Base-by-base conservation (phyloP, 2,797 vertebrate species). In the Leptodactylus fallax region DNA sequence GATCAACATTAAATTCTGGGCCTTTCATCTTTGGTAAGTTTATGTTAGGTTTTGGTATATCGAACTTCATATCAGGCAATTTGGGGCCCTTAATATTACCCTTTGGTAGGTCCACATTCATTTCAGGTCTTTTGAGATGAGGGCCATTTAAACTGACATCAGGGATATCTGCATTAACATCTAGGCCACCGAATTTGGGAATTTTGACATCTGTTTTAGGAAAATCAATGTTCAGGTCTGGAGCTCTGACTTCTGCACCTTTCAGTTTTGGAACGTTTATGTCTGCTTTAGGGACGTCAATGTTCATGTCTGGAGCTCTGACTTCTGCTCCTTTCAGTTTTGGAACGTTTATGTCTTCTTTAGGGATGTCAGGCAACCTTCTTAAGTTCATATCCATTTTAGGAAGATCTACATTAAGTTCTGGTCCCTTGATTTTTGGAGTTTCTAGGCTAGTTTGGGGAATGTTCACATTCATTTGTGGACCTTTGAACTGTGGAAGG, bases 351-450 rank as follows among this genome's bases (percentile, higher is more conserved):
- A 89, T 1, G 47, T 86, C 58, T 56, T 72, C 84, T 17, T 71
- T 79, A 13, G 88, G 88, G 14, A 83, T 60, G n/a, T 76, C 79
- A 77, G 69, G 55, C 0, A 88, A 17, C 11, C 81, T 81, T 47
- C 65, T 58, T 6, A 17, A 2, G 0, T 76, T 63, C 8, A 88
- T 10, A 49, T 81, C 69, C 60, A 51, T 61, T 36, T 88, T 69
- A 17, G 87, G 87, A 27, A 89, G 69, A 25, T 83, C 60, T 21
- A 83, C 79, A 78, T 83, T 87, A 3, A 87, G 1, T 19, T 87
- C 72, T 25, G 81, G 81, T 58, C 58, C 72, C n/a, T 69, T 87
- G 11, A 87, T 36, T 19, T 87, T 19, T 13, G 80, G 23, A 6
- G 6, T 12, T 45, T 83, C 27, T 45, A 87, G 3, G 7, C 13